Percentiles rank a stretch among this genome's conserved stretches.
These are phyloP conservation scores for Cotesia chilonis DNA, from an alignment of 1,140 invertebrate species.

Conservation along the genomic window DNA sequence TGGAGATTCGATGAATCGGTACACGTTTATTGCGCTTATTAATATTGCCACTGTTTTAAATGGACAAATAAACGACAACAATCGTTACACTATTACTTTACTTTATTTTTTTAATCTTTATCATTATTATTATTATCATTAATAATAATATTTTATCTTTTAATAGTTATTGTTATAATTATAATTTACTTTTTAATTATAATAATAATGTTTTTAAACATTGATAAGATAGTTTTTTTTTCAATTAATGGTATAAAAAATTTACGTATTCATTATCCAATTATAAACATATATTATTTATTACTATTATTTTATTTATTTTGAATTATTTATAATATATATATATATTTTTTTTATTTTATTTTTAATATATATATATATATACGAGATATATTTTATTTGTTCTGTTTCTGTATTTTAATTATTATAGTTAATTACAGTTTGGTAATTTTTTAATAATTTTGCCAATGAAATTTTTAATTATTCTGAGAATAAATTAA, in stretches of 20 bases:
- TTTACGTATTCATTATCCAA: conserved; percentile 27
- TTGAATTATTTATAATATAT: conserved; percentile 17
- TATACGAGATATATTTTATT: background rate
- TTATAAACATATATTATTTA: conserved; percentile 26
- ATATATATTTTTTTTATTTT: conserved; percentile 12
- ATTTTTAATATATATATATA: conserved; percentile 3
- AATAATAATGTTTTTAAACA: conserved; percentile 27
- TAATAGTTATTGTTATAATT: conserved; percentile 2
- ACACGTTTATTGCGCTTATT: conserved; percentile 37
- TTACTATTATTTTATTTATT: conserved; percentile 26
- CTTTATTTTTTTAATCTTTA: background rate
- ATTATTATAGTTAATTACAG: too few species aligned
- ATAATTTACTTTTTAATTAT: background rate
- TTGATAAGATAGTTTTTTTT: conserved; percentile 32
- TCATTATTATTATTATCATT: too few species aligned
- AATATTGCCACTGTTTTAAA: conserved; percentile 34
- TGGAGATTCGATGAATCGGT: conserved; percentile 40
- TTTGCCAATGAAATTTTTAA: conserved; percentile 10
- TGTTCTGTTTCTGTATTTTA: background rate
- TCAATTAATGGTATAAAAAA: conserved; percentile 31
- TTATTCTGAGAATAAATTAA: conserved; percentile 1
- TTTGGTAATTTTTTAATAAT: background rate
- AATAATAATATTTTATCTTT: background rate
- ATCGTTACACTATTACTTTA: conserved; percentile 2
- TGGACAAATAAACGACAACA: conserved; percentile 37